phyloP scores from a whole-genome alignment of 2,888 invertebrate species.

The Eurytoma californica region DNA sequence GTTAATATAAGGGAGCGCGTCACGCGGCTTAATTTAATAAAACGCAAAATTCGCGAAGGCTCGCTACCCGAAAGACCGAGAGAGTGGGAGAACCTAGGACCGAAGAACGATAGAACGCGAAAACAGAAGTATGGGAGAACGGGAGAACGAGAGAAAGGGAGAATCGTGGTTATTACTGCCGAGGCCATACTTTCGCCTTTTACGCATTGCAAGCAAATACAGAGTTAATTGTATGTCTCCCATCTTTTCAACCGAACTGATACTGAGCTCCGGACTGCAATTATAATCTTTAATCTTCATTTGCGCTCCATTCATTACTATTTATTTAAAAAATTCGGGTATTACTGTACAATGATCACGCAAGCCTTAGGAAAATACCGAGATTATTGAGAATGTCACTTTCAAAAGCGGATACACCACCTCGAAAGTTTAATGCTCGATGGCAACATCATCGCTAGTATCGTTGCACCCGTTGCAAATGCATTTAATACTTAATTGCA shows the following conservation, averaged over 20 bases:
- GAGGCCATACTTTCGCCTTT: constrained; percentile 17
- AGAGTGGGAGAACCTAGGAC: background rate
- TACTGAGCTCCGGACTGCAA: too few species aligned
- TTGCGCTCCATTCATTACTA: too few species aligned
- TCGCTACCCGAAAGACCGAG: background rate
- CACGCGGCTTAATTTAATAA: constrained; percentile 55
- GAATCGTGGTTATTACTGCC: background rate
- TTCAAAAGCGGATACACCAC: constrained; percentile 30
- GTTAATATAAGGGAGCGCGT: constrained; percentile 37
- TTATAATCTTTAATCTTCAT: too few species aligned
- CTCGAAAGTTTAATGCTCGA: constrained; percentile 38
- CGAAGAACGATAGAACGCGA: background rate
- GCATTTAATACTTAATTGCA: constrained; percentile 55
- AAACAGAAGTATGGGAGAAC: background rate
- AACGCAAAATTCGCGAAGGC: constrained; percentile 42
- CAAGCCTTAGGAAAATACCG: background rate
- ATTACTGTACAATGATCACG: background rate
- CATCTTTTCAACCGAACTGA: background rate
- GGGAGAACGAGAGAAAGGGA: background rate
- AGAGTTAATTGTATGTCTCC: constrained; percentile 28
- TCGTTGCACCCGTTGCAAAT: constrained; percentile 55
- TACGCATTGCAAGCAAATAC: constrained; percentile 5
- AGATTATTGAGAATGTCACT: constrained; percentile 6
- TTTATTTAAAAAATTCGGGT: too few species aligned
- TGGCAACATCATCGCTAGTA: constrained; percentile 48